phyloP scores from a whole-genome alignment of 2,888 invertebrate species.

The Deilephila porcellus region DNA sequence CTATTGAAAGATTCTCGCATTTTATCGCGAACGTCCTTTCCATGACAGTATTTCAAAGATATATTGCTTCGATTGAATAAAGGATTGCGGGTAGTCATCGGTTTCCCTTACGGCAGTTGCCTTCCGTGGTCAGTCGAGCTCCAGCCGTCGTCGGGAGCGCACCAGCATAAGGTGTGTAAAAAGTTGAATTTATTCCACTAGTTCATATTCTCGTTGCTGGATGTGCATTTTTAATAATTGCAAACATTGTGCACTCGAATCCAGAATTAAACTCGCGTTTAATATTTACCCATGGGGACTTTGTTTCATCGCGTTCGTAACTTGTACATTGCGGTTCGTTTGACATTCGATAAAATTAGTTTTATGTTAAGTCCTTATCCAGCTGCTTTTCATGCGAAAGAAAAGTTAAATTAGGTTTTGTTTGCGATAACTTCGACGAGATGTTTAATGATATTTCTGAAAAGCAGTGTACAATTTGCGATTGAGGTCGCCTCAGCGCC shows the following conservation, averaged over 20 bases:
- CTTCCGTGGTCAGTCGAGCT: conserved; percentile 49
- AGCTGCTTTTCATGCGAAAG: conserved; percentile 5
- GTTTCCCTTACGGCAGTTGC: conserved; percentile 43
- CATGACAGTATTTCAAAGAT: conserved; percentile 57
- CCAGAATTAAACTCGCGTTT: background rate
- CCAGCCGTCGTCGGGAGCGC: conserved; percentile 42
- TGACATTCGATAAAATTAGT: conserved; percentile 30
- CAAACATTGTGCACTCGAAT: background rate
- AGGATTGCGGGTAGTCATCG: conserved; percentile 51
- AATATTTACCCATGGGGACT: background rate
- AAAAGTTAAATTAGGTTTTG: conserved; percentile 39
- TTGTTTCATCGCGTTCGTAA: conserved; percentile 8
- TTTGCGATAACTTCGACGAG: conserved; percentile 33
- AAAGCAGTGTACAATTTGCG: conserved; percentile 38
- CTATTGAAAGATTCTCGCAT: conserved; percentile 56
- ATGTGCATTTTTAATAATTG: background rate
- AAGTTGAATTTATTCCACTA: conserved; percentile 11
- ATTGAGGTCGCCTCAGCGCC: conserved; percentile 25
- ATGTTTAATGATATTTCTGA: conserved; percentile 40
- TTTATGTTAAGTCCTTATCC: conserved; percentile 29
- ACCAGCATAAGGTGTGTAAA: conserved; percentile 46
- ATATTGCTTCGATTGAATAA: conserved; percentile 46
- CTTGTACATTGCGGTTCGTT: conserved; percentile 33
- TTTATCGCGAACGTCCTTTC: conserved; percentile 54
- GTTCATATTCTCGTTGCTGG: background rate